Base-by-base conservation (phyloP, 2,888 invertebrate species). In the Idaea straminata region DNA sequence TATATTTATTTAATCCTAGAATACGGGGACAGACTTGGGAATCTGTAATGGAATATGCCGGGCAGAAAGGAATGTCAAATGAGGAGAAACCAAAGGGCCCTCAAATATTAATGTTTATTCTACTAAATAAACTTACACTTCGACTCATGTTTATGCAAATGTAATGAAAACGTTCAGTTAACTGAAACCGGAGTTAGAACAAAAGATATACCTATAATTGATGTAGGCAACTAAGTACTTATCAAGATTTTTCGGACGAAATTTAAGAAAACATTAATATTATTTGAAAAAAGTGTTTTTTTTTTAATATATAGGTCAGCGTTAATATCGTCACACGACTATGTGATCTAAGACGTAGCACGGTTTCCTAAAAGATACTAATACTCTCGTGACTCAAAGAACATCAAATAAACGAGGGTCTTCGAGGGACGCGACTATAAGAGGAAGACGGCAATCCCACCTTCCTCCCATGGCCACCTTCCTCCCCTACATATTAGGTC, bases 21-120 rank as follows among this genome's bases (percentile, higher is more conserved):
- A 69, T 70, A 66, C 61, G 62, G 67, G 68, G 69, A 72, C 69
- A 70, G 74, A 70, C 78, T 72, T 65, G 71, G 70, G 79, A 79
- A 82, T 81, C 77, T 74, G 82, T 83, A 85, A 84, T 85, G 79
- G 84, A 83, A 83, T 81, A 77, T 76, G 77, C 76, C 66, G 72
- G 72, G 61, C 67, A 75, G 77, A 81, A 79, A 76, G 81, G 82
- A 83, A 83, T 83, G 83, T 80, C 80, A 79, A 83, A 81, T 77
- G 79, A 78, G 75, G 74, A 70, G 69, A 78, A 82, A 79, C 79
- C 81, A 76, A 80, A 77, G 70, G 77, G 71, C 72, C 64, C 68
- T 69, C 73, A 72, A 82, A 80, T 80, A 81, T 80, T 81, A 81
- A 81, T 79, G 78, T 81, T 79, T 80, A 78, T 79, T 78, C 75